Percentiles rank a stretch among this genome's conserved stretches.
These are phyloP conservation scores for Stenodema calcarata DNA, from an alignment of 2,888 invertebrate species.

Conservation along the genomic window DNA sequence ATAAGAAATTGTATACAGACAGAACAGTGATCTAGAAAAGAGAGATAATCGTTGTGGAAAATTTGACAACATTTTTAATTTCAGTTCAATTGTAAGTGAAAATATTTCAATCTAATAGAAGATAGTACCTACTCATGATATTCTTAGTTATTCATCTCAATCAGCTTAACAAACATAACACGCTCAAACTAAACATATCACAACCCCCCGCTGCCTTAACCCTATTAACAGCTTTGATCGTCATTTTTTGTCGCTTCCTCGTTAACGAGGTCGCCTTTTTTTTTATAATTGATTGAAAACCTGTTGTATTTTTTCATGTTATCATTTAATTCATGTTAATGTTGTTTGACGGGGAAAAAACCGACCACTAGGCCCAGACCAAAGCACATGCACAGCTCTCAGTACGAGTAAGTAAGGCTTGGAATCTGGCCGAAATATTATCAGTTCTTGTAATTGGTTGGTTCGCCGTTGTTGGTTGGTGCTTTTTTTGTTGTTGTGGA, in stretches of 20 bases:
- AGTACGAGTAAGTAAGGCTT: constrained; percentile 68
- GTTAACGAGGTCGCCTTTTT: neutral
- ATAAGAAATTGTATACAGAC: no score
- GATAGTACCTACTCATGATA: no score
- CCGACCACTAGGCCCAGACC: constrained; percentile 65
- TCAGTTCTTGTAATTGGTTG: constrained; percentile 22
- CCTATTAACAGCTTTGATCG: neutral
- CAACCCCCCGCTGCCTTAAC: neutral
- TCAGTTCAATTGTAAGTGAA: no score
- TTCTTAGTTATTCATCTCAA: no score
- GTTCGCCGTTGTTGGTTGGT: constrained; percentile 23
- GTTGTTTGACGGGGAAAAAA: constrained; percentile 42
- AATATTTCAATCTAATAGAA: no score
- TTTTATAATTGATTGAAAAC: neutral
- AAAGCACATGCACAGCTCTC: constrained; percentile 67
- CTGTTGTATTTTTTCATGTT: constrained; percentile 36
- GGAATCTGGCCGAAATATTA: constrained; percentile 10
- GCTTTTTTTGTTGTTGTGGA: neutral
- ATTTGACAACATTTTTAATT: no score
- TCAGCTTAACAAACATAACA: neutral
- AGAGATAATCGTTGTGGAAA: no score
- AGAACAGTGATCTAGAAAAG: no score
- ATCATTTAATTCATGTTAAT: constrained; percentile 33
- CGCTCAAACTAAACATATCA: neutral
- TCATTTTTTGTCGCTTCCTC: neutral